Base-by-base conservation (phyloP, 2,797 vertebrate genomes). In the Etheostoma perlongum region DNA sequence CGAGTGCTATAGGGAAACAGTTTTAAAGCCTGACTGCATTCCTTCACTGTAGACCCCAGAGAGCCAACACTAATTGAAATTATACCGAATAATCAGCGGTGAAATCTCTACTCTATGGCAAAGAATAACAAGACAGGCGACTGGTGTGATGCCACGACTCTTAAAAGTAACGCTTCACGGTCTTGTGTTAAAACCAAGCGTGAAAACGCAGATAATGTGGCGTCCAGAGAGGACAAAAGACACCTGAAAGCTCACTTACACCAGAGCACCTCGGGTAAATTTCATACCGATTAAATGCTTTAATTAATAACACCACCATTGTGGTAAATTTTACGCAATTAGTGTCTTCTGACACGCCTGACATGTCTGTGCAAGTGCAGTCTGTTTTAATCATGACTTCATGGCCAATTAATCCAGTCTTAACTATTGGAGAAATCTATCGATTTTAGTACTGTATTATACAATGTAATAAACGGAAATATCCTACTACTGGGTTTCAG, bases 281-380 rank as follows among this genome's bases (percentile, higher is more conserved):
- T 95, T 94, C 93, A 95, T 94, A 93, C 86, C 82, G 85, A 94
- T 95, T 95, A 94, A 89, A 93, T 84, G 80, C 88, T 79, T 88
- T 70, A 83, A 60, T 83, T 72, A 74, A 52, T 65, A 60, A 73
- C 80, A 73, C 46, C 70, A 60, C 73, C 64, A 72, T 59, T 69
- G 80, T 81, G 85, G 84, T 90, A 74, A 64, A 91, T 94, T 93
- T 93, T 91, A 94, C 87, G 89, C 90, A 92, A 89, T 90, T 93
- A 90, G 77, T 72, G 72, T 85, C 53, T 63, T 47, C 58, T 64
- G 64, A 60, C 84, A 85, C 62, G 51, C 63, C 53, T 58, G 67
- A 12, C 63, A 73, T 53, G 47, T 8, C 5, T 30, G 14, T 14
- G 44, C 57, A 49, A 10, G 7, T 40, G 36, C 36, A 25, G 69